phyloP scores from a whole-genome alignment of 2,113 vertebrate genomes.

The Eclectus roratus region DNA sequence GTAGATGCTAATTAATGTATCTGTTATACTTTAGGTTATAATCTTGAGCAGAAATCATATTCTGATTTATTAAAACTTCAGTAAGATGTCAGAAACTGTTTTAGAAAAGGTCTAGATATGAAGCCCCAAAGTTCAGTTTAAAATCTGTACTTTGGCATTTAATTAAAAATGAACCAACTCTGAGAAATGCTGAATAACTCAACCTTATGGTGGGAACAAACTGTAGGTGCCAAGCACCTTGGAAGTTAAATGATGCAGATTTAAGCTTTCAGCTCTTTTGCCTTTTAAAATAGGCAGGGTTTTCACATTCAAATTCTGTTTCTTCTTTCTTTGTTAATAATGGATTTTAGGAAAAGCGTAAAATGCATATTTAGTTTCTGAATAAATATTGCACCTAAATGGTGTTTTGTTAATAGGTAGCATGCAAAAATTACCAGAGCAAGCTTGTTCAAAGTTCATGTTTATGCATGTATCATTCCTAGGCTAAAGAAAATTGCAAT shows the following conservation, averaged over 20 bases:
- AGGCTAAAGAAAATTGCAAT: not conserved
- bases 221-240: not conserved
- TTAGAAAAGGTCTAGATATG: not conserved
- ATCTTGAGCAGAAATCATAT: not conserved
- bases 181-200: not conserved
- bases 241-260: not conserved
- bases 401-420: not conserved
- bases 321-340: not conserved
- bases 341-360: not conserved
- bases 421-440: not conserved
- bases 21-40: not conserved
- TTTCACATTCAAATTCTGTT: not conserved
- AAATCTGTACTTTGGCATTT: not conserved
- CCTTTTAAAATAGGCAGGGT: not conserved
- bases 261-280: not conserved
- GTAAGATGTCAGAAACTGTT: not conserved
- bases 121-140: not conserved
- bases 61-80: not conserved
- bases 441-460: not conserved
- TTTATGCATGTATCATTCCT: not conserved
- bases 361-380: not conserved
- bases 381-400: not conserved
- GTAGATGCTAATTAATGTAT: not conserved
- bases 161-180: not conserved
- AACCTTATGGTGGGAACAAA: not conserved